Conservation (phyloP, 2,888 invertebrate genomes). For the Drosophila rubida region DNA sequence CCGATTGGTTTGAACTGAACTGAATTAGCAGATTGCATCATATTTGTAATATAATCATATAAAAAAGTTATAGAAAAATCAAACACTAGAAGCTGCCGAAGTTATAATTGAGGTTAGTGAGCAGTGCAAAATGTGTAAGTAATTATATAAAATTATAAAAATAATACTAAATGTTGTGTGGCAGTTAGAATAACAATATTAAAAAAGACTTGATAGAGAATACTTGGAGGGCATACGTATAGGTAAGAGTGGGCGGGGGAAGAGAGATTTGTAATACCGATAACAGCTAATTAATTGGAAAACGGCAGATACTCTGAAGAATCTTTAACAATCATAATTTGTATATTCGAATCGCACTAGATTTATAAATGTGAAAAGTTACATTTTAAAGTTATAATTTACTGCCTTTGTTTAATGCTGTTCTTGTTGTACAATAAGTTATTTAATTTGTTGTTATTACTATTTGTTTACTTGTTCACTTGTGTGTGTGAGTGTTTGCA, state of each 20-base stretch:
- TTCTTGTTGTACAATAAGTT: slow-evolving; percentile 39
- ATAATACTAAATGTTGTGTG: slow-evolving; percentile 63
- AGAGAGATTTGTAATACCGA: slow-evolving; percentile 18
- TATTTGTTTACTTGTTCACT: slow-evolving; percentile 24
- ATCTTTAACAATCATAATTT: slow-evolving; percentile 31
- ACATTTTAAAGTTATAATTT: slow-evolving; percentile 37
- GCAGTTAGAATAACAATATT: slow-evolving; percentile 47
- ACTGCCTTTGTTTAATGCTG: slow-evolving; percentile 47
- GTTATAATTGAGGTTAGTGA: slow-evolving; percentile 32
- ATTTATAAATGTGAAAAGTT: slow-evolving; percentile 63
- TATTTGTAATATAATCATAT: slow-evolving; percentile 10
- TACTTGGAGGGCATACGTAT: slow-evolving; percentile 63
- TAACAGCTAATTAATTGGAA: slow-evolving; percentile 37
- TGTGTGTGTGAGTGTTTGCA: slow-evolving; percentile 32
- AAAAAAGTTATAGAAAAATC: slow-evolving; percentile 36
- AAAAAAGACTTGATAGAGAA: slow-evolving; percentile 36
- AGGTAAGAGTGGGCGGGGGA: slow-evolving; percentile 11
- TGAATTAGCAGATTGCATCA: slow-evolving; percentile 20
- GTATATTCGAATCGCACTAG: slow-evolving; percentile 12
- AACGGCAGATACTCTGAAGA: slow-evolving; percentile 35
- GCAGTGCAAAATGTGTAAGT: slow-evolving; percentile 24
- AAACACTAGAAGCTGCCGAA: slow-evolving; percentile 64
- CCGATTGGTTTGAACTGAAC: slow-evolving; percentile 1
- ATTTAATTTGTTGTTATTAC: slow-evolving; percentile 23
- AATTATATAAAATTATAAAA: slow-evolving; percentile 29